Conservation (phyloP, 2,797 vertebrate genomes). For the Steatocranus sp. region DNA sequence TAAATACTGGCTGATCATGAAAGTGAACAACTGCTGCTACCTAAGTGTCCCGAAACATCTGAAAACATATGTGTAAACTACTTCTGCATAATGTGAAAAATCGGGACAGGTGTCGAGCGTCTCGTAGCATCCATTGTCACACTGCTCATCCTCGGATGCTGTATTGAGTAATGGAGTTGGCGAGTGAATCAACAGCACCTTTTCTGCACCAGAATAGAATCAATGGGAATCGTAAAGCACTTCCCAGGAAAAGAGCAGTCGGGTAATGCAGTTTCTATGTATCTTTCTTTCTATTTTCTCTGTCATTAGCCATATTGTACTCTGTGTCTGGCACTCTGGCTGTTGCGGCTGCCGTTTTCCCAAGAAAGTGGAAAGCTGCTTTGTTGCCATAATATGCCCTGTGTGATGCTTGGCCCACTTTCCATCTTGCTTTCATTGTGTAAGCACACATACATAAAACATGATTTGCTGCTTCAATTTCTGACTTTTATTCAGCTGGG, state of each 20-base stretch:
- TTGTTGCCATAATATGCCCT: constrained; percentile 65
- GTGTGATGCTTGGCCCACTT: constrained; percentile 70
- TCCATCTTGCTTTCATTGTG: constrained; percentile 63
- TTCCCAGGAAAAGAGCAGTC: constrained; percentile 3
- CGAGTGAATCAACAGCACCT: background rate
- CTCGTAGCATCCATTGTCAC: background rate
- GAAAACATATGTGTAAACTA: background rate
- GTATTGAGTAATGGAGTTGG: background rate
- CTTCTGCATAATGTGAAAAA: background rate
- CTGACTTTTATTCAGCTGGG: constrained; percentile 68
- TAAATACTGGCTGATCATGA: background rate
- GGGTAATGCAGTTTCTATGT: constrained; percentile 9
- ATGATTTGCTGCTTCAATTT: constrained; percentile 71
- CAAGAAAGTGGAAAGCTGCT: constrained; percentile 63
- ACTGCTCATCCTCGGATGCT: background rate
- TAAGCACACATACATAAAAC: constrained; percentile 74
- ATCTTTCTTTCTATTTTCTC: constrained; percentile 2
- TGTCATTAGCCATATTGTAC: constrained; percentile 22
- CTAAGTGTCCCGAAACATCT: background rate
- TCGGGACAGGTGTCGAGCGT: background rate
- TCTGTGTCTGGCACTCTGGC: background rate
- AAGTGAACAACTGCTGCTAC: background rate
- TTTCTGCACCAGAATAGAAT: constrained; percentile 7
- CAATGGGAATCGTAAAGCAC: background rate
- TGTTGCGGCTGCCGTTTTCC: constrained; percentile 25